phyloP scores from a whole-genome alignment of 2,797 vertebrate genomes.

The Rhinogobio ventralis region DNA sequence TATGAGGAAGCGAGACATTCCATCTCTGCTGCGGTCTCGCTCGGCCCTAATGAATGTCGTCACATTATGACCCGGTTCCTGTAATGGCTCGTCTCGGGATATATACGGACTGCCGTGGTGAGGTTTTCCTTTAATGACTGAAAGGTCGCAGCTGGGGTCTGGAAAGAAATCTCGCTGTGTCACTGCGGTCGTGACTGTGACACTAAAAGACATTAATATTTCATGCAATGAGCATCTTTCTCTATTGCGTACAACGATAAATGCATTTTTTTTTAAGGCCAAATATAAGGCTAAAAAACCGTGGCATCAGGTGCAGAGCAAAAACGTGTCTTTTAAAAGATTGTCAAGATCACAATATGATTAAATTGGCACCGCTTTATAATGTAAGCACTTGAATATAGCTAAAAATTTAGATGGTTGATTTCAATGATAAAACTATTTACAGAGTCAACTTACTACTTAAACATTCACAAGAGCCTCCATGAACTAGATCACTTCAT shows the following conservation, averaged over 20 bases:
- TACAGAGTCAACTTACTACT: neutral
- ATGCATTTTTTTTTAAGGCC: neutral
- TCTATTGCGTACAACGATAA: neutral
- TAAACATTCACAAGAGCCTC: neutral
- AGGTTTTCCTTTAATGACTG: conserved; percentile 40
- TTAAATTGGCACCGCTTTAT: neutral
- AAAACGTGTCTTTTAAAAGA: neutral
- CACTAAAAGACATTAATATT: conserved; percentile 27
- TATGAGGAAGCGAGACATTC: conserved; percentile 65
- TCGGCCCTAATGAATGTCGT: conserved; percentile 59
- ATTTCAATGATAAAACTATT: neutral
- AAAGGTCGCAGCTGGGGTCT: conserved; percentile 23
- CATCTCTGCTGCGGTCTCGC: conserved; percentile 47
- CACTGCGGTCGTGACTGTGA: neutral
- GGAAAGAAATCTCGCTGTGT: conserved; percentile 16
- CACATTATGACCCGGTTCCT: conserved; percentile 45
- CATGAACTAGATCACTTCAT: neutral
- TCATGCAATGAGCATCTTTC: neutral
- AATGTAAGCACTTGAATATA: neutral
- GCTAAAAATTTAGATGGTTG: neutral
- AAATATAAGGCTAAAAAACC: neutral
- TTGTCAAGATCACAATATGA: neutral
- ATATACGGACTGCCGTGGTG: conserved; percentile 44
- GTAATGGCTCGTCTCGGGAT: conserved; percentile 44
- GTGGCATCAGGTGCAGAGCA: conserved; percentile 2